A percentile compares a stretch with the other conserved stretches of the same genome.
phyloP scores from a whole-genome alignment of 2,113 vertebrate species.

The Henicopernis longicauda region DNA sequence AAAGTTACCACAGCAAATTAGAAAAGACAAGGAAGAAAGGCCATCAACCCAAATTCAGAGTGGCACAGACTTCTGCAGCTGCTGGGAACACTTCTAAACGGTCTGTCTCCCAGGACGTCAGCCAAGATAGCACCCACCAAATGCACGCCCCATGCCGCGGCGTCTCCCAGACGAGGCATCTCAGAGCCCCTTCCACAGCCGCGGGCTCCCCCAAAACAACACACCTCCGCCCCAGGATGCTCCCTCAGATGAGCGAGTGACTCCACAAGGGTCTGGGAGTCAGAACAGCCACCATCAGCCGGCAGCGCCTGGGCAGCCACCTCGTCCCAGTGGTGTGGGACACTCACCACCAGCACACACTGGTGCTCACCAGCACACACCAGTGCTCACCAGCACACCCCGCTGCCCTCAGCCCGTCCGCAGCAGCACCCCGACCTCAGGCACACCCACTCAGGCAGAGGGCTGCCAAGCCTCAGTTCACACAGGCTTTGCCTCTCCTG shows the following conservation, averaged over 20 bases:
- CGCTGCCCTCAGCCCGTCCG: neutral
- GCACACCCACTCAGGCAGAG: neutral
- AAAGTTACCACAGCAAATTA: neutral
- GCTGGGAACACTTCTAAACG: neutral
- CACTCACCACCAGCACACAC: neutral
- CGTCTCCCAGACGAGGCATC: neutral
- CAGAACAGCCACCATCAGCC: neutral
- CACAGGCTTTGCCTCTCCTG: neutral
- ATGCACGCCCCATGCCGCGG: accelerated
- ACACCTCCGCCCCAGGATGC: accelerated
- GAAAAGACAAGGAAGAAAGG: neutral
- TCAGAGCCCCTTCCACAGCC: neutral
- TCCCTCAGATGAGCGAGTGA: accelerated
- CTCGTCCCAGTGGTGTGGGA: accelerated
- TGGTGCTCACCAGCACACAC: too few relatives aligned
- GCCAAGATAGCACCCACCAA: neutral
- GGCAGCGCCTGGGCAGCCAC: neutral
- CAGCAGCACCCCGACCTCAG: neutral
- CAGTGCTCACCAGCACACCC: too few relatives aligned
- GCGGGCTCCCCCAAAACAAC: accelerated
- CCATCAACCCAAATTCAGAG: neutral
- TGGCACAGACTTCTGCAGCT: neutral
- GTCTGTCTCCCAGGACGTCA: neutral
- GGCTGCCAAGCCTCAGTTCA: neutral
- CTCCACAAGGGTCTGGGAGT: too few relatives aligned